Base-by-base conservation (phyloP, 2,888 invertebrate species). In the Drosophila trichaetosa region DNA sequence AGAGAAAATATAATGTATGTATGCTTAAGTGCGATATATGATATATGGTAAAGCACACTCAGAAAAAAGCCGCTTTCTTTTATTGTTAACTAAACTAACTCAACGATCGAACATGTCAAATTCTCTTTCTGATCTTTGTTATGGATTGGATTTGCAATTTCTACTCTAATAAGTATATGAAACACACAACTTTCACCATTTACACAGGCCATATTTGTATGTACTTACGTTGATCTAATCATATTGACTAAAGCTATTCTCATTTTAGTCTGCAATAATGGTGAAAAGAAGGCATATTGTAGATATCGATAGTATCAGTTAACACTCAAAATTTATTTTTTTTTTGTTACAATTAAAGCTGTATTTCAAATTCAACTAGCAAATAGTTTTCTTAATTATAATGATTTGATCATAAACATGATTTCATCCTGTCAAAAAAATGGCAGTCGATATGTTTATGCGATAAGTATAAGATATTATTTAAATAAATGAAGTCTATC, bases 171-270 rank as follows among this genome's bases (percentile, higher is more conserved):
- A 51, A 33, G 24, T 42, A 61, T 56, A 53, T 38, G 57, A 60
- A 27, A 59, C 33, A 59, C 33, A 65, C 38, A 27, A 49, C 63
- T 62, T 75, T 79, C 76, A 79, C 69, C 69, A 77, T 79, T 77
- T 75, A 64, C 29, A 74, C 79, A 76, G 76, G 76, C 79, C 76
- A 76, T 76, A 76, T 75, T 69, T 74, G 61, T 52, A 64, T 68
- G 53, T 77, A 80, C 64, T 62, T 63, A 80, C 71, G 80, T 80
- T 77, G 80, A 77, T 80, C 80, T 80, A 77, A 77, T 77, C 80
- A 79, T 74, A 79, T 76, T 76, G 79, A 67, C 74, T 73, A 73
- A 56, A 78, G 62, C 67, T 40, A 31, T 66, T 80, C 76, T 76
- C 76, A 80, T 46, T 46, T 76, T 51, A 77, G 77, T 77, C 77